A percentile compares a stretch with the other conserved stretches of the same genome.
Conservation (phyloP, 2,797 vertebrate species). For the Muscicapa striata region DNA sequence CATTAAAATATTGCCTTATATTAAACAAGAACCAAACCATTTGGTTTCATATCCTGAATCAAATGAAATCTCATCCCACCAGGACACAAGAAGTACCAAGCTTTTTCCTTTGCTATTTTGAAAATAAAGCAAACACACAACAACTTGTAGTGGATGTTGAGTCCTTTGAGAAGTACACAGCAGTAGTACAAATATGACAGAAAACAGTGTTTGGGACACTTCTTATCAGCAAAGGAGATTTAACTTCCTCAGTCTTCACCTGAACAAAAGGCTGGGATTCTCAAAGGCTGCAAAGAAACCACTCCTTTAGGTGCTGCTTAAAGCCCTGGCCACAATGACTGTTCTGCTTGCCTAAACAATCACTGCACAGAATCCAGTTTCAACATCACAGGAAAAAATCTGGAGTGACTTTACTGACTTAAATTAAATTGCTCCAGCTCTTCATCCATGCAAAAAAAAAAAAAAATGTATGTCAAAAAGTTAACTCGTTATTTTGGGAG, state of each 20-base stretch:
- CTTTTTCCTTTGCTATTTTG: background rate
- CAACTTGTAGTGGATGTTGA: background rate
- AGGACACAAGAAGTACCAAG: background rate
- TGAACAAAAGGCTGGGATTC: background rate
- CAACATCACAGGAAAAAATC: background rate
- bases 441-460: background rate
- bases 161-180: background rate
- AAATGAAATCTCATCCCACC: background rate
- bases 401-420: background rate
- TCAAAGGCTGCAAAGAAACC: background rate
- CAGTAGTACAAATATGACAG: background rate
- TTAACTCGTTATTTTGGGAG: background rate
- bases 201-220: background rate
- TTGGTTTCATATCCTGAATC: background rate
- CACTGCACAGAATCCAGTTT: background rate
- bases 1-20: background rate
- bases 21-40: background rate
- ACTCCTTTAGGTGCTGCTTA: background rate
- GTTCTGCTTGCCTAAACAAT: background rate
- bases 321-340: background rate
- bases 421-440: constrained; percentile 17
- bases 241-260: background rate
- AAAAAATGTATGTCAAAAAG: background rate
- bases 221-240: background rate
- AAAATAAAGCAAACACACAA: background rate